These are phyloP conservation scores for Cydia splendana DNA, from an alignment of 1,140 invertebrate species.

Conservation along the genomic window DNA sequence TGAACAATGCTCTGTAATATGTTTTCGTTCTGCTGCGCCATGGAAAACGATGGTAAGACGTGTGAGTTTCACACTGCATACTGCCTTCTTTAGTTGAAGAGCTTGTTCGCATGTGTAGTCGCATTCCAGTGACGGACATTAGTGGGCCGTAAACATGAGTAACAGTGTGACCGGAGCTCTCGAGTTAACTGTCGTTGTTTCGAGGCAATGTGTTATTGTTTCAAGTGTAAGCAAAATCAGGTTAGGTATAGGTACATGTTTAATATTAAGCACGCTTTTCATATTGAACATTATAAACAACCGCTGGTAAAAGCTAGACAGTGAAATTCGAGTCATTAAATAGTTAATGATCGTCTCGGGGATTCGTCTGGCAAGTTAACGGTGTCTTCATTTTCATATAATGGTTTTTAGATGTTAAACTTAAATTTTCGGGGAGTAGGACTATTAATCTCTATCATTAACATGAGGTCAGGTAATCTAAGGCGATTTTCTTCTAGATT, in stretches of 20 bases:
- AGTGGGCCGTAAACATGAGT: slow-evolving; percentile 54
- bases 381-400: slow-evolving; percentile 3
- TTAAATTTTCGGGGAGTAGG: not conserved
- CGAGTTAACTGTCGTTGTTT: slow-evolving; percentile 14
- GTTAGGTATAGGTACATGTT: slow-evolving; percentile 14
- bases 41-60: slow-evolving; percentile 36
- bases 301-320: slow-evolving; percentile 17
- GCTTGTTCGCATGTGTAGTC: slow-evolving; percentile 27
- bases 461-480: no score
- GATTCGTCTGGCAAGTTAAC: slow-evolving; percentile 8
- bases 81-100: not conserved
- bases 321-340: slow-evolving; percentile 19
- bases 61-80: slow-evolving; percentile 8
- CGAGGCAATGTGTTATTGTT: slow-evolving; percentile 23
- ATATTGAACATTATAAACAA: slow-evolving; percentile 4
- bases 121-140: slow-evolving; percentile 44
- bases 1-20: slow-evolving; percentile 44
- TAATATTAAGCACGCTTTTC: slow-evolving; percentile 15
- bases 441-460: not conserved
- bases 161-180: slow-evolving; percentile 11
- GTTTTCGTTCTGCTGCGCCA: slow-evolving; percentile 35
- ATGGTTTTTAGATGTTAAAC: slow-evolving; percentile 5
- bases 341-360: slow-evolving; percentile 22
- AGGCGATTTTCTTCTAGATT: no score
- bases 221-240: slow-evolving; percentile 27